Conservation (phyloP, 1,140 invertebrate genomes). For the Pomacea maculata region DNA sequence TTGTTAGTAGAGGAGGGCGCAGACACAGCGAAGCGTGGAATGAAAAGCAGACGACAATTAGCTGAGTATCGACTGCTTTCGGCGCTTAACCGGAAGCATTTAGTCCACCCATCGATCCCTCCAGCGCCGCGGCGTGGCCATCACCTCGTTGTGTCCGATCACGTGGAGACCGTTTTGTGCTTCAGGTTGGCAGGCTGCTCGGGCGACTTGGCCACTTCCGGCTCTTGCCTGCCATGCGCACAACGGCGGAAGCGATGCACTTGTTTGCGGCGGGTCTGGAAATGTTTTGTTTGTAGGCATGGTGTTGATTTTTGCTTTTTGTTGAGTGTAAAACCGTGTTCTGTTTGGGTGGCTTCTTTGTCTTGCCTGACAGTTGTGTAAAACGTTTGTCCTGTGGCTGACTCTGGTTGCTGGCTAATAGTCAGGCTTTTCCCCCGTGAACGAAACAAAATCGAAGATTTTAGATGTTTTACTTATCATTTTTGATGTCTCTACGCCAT, state of each 20-base stretch:
- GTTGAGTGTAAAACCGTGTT: not conserved
- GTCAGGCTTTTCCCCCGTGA: no score
- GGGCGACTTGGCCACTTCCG: not conserved
- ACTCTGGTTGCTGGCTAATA: no score
- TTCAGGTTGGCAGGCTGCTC: not conserved
- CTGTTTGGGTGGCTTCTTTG: not conserved
- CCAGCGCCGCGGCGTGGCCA: not conserved
- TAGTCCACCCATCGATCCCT: not conserved
- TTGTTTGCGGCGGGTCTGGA: not conserved
- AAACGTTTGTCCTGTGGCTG: no score
- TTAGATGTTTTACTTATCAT: no score
- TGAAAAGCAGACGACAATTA: not conserved
- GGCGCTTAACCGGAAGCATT: not conserved
- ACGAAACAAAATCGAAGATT: no score
- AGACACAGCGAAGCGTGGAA: no score
- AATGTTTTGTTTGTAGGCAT: not conserved
- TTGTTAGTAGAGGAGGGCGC: no score
- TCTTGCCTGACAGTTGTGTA: not conserved
- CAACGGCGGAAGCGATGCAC: not conserved
- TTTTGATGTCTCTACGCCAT: no score
- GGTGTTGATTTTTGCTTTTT: not conserved
- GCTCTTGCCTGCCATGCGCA: slow-evolving; percentile 3
- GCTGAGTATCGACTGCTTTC: slow-evolving; percentile 2
- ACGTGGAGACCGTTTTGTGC: not conserved
- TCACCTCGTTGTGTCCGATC: not conserved